phyloP scores from a whole-genome alignment of 1,140 invertebrate genomes.

The Tribolium madens region DNA sequence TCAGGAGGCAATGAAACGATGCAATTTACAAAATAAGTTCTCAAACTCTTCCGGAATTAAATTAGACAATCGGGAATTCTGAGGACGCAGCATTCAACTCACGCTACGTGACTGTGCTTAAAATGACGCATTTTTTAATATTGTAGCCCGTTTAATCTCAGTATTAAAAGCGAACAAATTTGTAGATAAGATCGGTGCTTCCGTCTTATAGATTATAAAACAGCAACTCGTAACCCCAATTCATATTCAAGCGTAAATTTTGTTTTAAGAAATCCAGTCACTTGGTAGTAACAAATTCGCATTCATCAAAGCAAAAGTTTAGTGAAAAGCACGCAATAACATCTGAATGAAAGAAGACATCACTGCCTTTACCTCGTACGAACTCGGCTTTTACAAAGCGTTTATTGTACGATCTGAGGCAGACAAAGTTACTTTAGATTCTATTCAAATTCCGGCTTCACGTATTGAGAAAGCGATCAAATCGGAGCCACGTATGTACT shows the following conservation, averaged over 20 bases:
- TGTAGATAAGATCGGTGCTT: neutral
- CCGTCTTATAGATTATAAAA: neutral
- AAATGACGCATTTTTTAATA: conserved; percentile 5
- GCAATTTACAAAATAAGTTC: conserved; percentile 29
- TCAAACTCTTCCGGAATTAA: neutral
- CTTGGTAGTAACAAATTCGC: conserved; percentile 13
- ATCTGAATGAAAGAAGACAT: conserved; percentile 29
- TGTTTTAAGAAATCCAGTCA: conserved; percentile 5
- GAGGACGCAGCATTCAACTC: neutral
- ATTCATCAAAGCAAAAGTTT: conserved; percentile 25
- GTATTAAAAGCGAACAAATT: neutral
- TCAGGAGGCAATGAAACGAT: neutral
- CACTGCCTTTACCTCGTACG: neutral
- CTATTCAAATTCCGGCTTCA: neutral
- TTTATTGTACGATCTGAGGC: conserved; percentile 19
- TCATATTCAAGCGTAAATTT: conserved; percentile 5
- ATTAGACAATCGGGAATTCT: conserved; percentile 14
- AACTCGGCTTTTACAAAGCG: conserved; percentile 31
- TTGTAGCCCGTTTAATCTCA: conserved; percentile 2
- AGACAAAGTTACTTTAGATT: conserved; percentile 13
- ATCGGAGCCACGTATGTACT: neutral
- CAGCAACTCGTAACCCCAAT: neutral
- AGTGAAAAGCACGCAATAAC: conserved; percentile 15
- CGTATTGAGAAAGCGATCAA: conserved; percentile 1
- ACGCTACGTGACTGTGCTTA: neutral